Evolutionary conservation across 2,113 vertebrate species (phyloP).

Genomic region (Festucalex cinctus): DNA sequence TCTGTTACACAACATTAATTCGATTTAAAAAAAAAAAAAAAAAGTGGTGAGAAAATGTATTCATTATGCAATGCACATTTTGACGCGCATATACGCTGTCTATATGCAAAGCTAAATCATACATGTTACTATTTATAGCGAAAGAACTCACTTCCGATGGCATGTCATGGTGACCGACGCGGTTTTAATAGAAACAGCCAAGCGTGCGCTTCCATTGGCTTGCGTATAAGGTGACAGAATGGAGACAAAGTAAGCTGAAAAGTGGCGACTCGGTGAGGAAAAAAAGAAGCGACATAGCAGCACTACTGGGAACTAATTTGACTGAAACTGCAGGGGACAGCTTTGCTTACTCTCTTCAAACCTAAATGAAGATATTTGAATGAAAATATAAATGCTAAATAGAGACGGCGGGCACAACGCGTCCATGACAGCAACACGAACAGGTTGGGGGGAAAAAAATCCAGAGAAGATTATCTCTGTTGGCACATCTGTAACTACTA

Average conservation of each 20-base stretch:
- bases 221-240: background rate
- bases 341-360: slow-evolving; percentile 4
- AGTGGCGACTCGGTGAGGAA: background rate
- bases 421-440: slow-evolving; percentile 14
- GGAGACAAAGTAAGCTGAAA: background rate
- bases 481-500: slow-evolving; percentile 58
- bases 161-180: slow-evolving; percentile 29
- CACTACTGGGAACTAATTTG: slow-evolving; percentile 32
- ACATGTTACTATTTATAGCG: background rate
- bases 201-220: background rate
- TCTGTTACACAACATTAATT: background rate
- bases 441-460: slow-evolving; percentile 34
- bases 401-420: background rate
- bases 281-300: slow-evolving; percentile 38
- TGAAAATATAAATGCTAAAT: background rate
- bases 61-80: background rate
- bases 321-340: slow-evolving; percentile 14
- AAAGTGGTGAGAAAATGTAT: background rate
- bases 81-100: background rate
- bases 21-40: background rate
- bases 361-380: slow-evolving; percentile 1
- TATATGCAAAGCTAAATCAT: background rate
- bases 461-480: slow-evolving; percentile 36
- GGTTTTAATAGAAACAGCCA: background rate
- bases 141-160: background rate